Base-by-base conservation (phyloP, 2,888 invertebrate genomes). In the Caradrina kadenii region DNA sequence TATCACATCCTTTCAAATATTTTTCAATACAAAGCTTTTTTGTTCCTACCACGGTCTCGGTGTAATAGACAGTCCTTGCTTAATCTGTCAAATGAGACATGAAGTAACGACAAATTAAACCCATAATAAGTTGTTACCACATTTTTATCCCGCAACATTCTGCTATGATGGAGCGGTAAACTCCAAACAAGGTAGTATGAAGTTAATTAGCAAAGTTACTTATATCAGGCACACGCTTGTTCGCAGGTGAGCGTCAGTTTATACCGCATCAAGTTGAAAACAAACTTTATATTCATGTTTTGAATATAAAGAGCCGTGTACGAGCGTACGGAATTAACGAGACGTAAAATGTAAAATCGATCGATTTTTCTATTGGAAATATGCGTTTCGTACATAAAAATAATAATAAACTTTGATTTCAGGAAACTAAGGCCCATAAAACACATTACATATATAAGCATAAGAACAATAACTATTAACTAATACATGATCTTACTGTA, bases 161-260 rank as follows among this genome's bases (percentile, higher is more conserved):
- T 68, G 64, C 58, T 56, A 50, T 67, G 71, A 74, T 76, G 74
- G 61, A 78, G 71, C 64, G 63, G 61, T 64, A 69, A 81, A 86
- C 78, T 86, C 75, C 26, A 79, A 80, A 76, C 78, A 76, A 79
- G 74, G 73, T 80, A 72, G 74, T 82, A 79, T 80, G 74, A 81
- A 85, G 81, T 81, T 88, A 88, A 88, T 88, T 83, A 88, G 71
- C 53, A 64, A 88, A 86, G 76, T 87, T 84, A 75, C 71, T 69
- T 72, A 67, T 76, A 74, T 80, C 79, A 76, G 79, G 69, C 56
- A 58, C 56, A 50, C 19, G 68, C 64, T 59, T 73, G 68, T 62
- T 67, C 50, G 50, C 60, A 67, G 53, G 67, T 59, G 48, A 63
- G 75, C 69, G 71, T 58, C 62, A 31, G 17, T 65, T 50, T 73